Evolutionary conservation across 2,888 invertebrate species (phyloP).

Genomic region (Tenthredo amoena): DNA sequence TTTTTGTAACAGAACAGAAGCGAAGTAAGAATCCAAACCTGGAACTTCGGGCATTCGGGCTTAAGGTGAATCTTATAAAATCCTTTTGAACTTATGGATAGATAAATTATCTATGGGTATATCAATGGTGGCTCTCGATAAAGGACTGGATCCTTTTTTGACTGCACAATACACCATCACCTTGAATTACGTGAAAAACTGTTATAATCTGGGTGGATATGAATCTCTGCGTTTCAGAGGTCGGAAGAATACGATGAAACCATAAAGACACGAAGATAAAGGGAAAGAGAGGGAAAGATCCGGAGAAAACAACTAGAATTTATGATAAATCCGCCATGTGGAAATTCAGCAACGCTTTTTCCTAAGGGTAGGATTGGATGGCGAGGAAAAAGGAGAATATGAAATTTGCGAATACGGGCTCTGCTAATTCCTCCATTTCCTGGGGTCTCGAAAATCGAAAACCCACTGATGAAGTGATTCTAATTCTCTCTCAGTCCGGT

Average conservation of each 20-base stretch:
- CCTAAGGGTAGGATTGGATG: neutral
- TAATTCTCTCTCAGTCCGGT: neutral
- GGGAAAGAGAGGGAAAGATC: neutral
- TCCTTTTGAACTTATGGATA: neutral
- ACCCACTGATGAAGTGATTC: neutral
- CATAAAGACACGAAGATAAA: neutral
- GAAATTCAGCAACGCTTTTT: neutral
- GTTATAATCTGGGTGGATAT: neutral
- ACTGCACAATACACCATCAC: neutral
- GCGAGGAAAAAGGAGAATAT: neutral
- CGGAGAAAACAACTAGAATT: neutral
- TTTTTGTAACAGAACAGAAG: neutral
- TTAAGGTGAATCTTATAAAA: neutral
- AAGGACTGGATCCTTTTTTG: neutral
- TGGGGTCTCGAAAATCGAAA: too few relatives aligned
- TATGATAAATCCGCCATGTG: constrained; percentile 2
- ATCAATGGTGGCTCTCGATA: neutral
- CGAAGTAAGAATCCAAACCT: neutral
- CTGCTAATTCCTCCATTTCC: neutral
- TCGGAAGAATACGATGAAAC: neutral
- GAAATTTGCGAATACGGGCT: neutral
- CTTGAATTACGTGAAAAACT: neutral
- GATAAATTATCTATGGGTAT: neutral
- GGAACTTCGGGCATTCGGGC: neutral
- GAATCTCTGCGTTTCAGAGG: neutral